Base-by-base conservation (phyloP, 2,113 vertebrate species). In the Sigmodon hispidus region DNA sequence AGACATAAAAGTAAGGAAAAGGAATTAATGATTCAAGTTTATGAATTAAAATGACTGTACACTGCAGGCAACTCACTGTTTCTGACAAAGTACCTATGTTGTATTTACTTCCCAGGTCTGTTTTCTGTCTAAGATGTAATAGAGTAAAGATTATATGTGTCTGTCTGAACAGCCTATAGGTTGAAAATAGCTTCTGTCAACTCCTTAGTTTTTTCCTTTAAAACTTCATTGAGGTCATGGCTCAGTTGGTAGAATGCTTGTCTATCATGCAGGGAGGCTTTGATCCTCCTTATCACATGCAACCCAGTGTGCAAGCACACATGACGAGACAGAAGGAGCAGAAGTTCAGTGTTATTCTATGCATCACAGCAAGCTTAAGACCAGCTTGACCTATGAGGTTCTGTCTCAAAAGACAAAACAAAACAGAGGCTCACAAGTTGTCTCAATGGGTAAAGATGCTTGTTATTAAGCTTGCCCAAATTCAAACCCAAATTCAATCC, bases 1-100 rank as follows among this genome's bases (percentile, higher is more conserved):
- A 95, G 57, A 55, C 36, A 91, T 2, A 36, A n/a, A 48, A 70
- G 34, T 73, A 67, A 87, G 84, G 70, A 87, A 72, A 72, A 94
- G 67, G 69, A 57, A 89, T 24, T 57, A 34, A 22, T 43, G 36
- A 36, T 77, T 57, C 79, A 3, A 45, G 43, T 79, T 52, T 43
- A 55, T 57, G 55, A 96, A 70, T 70, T 34, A 92, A 84, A 88
- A 69, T 63, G 89, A 91, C 73, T 29, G 13, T 15, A 2, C 12
- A 1, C 21, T 73, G 13, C 16, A 21, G 13, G 17, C 55, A 91
- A 72, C 1, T 31, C 21, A 43, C 1, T 45, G n/a, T 65, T 22
- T 57, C 52, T 61, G 43, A 45, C n/a, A 15, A 12, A 50, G 22
- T 15, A 2, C 16, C 76, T 72, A 26, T 21, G 34, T n/a, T 81